Percentiles rank a stretch among this genome's conserved stretches.
Evolutionary conservation across 2,888 invertebrate species (phyloP).

Genomic region (Gonocerus acuteangulatus): DNA sequence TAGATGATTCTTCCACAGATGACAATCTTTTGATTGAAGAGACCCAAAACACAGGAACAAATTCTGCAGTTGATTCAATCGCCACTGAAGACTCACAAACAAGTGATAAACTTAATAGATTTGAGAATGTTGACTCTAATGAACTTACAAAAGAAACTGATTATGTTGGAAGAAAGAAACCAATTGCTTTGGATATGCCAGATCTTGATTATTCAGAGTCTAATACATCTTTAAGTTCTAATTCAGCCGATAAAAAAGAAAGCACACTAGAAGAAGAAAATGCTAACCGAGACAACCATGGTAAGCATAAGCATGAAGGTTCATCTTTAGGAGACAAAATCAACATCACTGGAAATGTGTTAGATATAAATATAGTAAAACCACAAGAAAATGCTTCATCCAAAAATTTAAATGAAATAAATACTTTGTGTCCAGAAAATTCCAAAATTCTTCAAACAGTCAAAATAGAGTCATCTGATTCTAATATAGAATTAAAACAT

Average conservation of each 20-base stretch:
- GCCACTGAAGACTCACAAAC: background rate
- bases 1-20: constrained; percentile 14
- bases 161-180: background rate
- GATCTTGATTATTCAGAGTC: background rate
- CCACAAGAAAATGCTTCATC: no score
- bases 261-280: no score
- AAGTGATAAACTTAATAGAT: background rate
- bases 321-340: constrained; percentile 1
- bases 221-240: background rate
- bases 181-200: background rate
- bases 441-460: no score
- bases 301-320: background rate
- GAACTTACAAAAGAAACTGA: background rate
- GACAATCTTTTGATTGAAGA: constrained; percentile 15
- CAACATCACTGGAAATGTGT: background rate
- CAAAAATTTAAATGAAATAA: no score
- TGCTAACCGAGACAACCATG: no score
- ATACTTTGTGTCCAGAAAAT: no score
- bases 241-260: no score
- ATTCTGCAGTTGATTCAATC: background rate
- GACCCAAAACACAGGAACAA: background rate
- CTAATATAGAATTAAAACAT: no score
- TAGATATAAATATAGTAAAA: background rate
- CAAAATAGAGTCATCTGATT: no score
- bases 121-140: background rate